Percentiles rank a stretch among this genome's conserved stretches.
These are phyloP conservation scores for Platycercus adscitus DNA, from an alignment of 2,113 vertebrate genomes.

Conservation along the genomic window DNA sequence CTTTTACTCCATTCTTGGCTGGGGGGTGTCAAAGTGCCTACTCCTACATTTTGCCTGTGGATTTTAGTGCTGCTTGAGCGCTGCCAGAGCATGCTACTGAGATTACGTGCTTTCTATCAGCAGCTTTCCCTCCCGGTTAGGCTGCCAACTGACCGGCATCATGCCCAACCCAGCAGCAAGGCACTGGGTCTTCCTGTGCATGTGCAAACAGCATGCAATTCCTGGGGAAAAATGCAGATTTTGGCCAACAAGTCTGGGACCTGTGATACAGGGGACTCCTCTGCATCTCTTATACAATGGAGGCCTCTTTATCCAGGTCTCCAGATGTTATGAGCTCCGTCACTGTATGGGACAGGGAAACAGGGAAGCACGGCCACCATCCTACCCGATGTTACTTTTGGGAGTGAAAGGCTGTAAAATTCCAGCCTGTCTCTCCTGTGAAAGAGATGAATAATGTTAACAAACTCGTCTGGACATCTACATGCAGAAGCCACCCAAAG, in stretches of 20 bases:
- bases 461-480: not conserved
- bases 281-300: not conserved
- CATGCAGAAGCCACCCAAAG: not conserved
- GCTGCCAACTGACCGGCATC: not conserved
- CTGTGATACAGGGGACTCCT: not conserved
- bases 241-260: not conserved
- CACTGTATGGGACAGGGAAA: accelerated
- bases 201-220: not conserved
- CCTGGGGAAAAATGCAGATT: not conserved
- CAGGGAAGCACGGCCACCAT: not conserved
- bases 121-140: not conserved
- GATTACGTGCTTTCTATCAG: accelerated
- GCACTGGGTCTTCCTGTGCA: accelerated
- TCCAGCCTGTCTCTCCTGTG: not conserved
- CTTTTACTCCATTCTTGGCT: not conserved
- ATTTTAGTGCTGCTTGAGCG: not conserved
- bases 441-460: not conserved
- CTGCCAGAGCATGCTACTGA: not conserved
- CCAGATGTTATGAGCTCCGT: accelerated
- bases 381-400: accelerated
- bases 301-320: not conserved
- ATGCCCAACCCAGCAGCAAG: not conserved
- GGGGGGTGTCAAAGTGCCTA: not conserved
- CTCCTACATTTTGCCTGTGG: not conserved
- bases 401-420: not conserved